Evolutionary conservation across 1,140 invertebrate genomes (phyloP).

Genomic region (Aplysia californica): DNA sequence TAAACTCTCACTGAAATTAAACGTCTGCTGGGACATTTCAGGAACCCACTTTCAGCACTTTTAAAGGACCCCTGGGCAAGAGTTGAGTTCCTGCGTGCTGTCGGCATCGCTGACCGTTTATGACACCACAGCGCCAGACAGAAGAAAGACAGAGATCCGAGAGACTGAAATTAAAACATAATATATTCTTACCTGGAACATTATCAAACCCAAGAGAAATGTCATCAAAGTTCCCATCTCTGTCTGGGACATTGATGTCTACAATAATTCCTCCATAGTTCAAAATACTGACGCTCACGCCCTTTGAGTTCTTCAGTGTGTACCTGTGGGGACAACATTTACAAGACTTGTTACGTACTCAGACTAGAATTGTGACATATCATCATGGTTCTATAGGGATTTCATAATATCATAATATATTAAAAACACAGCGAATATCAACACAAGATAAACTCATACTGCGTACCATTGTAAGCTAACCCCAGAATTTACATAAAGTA

Average conservation of each 20-base stretch:
- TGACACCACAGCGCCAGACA: too few relatives aligned
- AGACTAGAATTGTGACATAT: not conserved
- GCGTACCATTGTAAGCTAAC: not conserved
- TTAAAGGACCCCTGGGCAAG: too few relatives aligned
- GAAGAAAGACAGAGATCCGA: too few relatives aligned
- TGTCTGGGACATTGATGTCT: conserved; percentile 79
- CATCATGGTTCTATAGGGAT: not conserved
- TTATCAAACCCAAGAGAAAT: conserved; percentile 82
- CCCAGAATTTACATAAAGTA: not conserved
- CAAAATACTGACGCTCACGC: conserved; percentile 49
- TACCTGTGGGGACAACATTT: conserved; percentile 40
- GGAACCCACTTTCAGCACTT: too few relatives aligned
- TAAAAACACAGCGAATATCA: not conserved
- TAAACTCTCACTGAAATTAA: too few relatives aligned
- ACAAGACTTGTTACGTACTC: not conserved
- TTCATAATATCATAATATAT: not conserved
- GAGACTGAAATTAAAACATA: not conserved
- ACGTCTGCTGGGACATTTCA: too few relatives aligned
- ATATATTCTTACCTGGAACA: conserved; percentile 71
- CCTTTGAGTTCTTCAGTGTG: conserved; percentile 50
- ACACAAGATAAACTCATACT: not conserved
- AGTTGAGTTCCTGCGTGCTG: too few relatives aligned
- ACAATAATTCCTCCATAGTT: conserved; percentile 81
- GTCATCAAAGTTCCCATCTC: conserved; percentile 75
- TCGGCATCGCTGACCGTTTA: too few relatives aligned